Evolutionary conservation across 2,888 invertebrate species (phyloP).

Genomic region (Drosophila maculinotata): DNA sequence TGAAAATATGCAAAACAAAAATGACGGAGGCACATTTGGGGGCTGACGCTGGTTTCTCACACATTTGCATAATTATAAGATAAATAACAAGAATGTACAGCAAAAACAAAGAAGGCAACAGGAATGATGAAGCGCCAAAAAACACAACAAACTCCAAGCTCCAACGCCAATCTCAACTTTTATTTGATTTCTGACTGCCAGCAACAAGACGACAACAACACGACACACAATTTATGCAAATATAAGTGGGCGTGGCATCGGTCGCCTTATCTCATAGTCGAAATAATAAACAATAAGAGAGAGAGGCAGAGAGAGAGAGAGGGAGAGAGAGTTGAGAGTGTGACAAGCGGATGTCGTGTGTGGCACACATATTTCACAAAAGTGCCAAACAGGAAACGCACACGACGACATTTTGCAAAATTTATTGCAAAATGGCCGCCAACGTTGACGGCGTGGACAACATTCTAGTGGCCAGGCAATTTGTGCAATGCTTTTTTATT

Average conservation of each 20-base stretch:
- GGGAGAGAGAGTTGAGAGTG: constrained; percentile 46
- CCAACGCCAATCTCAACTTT: constrained; percentile 36
- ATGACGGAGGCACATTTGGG: constrained; percentile 20
- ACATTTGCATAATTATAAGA: constrained; percentile 79
- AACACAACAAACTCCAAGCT: neutral
- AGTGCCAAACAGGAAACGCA: constrained; percentile 76
- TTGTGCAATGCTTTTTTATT: constrained; percentile 47
- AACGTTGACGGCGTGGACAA: constrained; percentile 33
- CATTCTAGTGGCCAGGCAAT: constrained; percentile 46
- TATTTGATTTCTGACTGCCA: constrained; percentile 65
- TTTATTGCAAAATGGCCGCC: constrained; percentile 70
- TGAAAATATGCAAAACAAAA: constrained; percentile 48
- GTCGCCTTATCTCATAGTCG: constrained; percentile 51
- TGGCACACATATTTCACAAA: constrained; percentile 69
- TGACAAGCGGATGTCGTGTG: constrained; percentile 72
- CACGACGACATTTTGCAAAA: constrained; percentile 67
- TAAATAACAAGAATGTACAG: constrained; percentile 75
- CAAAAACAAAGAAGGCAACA: constrained; percentile 53
- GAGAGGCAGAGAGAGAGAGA: neutral
- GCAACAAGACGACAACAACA: constrained; percentile 30
- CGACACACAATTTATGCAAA: constrained; percentile 61
- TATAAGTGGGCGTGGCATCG: constrained; percentile 49
- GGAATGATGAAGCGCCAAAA: constrained; percentile 30
- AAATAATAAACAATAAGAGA: constrained; percentile 56
- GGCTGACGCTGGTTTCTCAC: constrained; percentile 12